Conservation (phyloP, 1,140 invertebrate species). For the Drosophila tani region DNA sequence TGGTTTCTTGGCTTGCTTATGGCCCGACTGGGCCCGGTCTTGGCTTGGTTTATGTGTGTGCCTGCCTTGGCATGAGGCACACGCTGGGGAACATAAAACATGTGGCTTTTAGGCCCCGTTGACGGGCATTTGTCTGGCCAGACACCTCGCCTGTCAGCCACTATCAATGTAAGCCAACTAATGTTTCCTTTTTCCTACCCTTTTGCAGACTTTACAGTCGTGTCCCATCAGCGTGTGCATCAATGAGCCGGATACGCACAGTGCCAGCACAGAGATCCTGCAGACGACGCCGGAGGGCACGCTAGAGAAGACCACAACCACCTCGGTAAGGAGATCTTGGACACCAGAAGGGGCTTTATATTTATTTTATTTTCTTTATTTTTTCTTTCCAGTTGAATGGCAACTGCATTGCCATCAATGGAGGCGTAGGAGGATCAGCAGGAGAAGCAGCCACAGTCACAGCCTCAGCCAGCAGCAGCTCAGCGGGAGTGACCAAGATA, state of each 20-base stretch:
- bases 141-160: conserved; percentile 55
- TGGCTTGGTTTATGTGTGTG: neutral
- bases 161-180: conserved; percentile 9
- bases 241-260: conserved; percentile 80
- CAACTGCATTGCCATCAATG: conserved; percentile 71
- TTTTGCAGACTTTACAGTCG: conserved; percentile 75
- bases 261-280: conserved; percentile 73
- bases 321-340: neutral
- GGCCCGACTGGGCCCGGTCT: no score
- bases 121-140: conserved; percentile 65
- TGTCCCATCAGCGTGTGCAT: conserved; percentile 78
- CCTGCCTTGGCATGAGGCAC: conserved; percentile 45
- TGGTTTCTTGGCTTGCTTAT: neutral
- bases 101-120: conserved; percentile 15
- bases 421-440: conserved; percentile 15
- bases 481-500: conserved; percentile 52
- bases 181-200: neutral
- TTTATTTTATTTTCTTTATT: neutral
- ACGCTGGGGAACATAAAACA: neutral
- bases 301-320: conserved; percentile 63
- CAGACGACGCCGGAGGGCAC: conserved; percentile 76
- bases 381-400: conserved; percentile 22
- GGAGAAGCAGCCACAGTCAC: neutral
- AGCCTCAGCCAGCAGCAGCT: conserved; percentile 9
- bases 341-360: fast-evolving